Evolutionary conservation across 2,888 invertebrate genomes (phyloP), one percentile per base, ranked within the genome.

Genomic region (Trilocha varians): DNA sequence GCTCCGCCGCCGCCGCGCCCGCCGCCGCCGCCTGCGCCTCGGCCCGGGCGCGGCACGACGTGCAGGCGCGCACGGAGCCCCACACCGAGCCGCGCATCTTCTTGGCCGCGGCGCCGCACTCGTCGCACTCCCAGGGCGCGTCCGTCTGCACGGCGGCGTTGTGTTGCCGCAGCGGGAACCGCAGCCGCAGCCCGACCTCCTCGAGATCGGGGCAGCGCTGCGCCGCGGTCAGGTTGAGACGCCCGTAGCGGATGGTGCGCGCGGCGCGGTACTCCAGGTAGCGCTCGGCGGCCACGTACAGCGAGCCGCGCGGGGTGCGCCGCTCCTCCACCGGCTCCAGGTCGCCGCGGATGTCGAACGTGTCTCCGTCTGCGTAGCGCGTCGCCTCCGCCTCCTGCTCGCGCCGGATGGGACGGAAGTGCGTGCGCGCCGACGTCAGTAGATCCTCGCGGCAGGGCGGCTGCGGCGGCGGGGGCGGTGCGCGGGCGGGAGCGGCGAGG

Each of bases 341-440:
- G 54, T 87, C 88, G 58, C 84, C 87, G 55, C 83, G 75, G 54
- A 93, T 90, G 51, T 90, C 87, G 76, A 93, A 93, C 13, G 91
- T 91, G 55, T 91, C 90, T 39, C 93, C 93, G 73, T 93, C 93
- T 18, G 87, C 89, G 69, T 88, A 88, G 40, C 74, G 73, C 63
- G 70, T 46, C 42, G 54, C 55, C 46, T 69, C 73, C 39, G 72
- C 69, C 34, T 71, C 72, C 38, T 66, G 54, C 50, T 87, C 87
- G 57, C 88, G 88, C 56, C 89, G 88, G 55, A 95, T 95, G 13
- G 95, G 95, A 52, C 91, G 89, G 82, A 96, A 95, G 78, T 96
- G 95, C 44, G 94, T 95, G 50, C 90, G 90, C 49, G 91, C 87
- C 5, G 95, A 92, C 13, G 91, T 92, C 47, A 94, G 85, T 53